Base-by-base conservation (phyloP, 2,888 invertebrate genomes). In the Esperia sulphurella region DNA sequence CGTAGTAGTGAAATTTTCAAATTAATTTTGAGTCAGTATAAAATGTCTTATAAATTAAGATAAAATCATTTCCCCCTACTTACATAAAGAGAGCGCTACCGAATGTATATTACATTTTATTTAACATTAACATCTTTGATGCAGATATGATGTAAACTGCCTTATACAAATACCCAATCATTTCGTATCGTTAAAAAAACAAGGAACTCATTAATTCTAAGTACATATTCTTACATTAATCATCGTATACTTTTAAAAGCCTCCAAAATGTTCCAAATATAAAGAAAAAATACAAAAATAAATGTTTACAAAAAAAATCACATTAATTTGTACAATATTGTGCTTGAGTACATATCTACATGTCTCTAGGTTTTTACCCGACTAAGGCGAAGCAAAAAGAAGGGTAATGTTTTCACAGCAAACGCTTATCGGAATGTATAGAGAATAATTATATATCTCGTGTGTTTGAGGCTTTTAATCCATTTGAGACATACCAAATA, bases 181-280 rank as follows among this genome's bases (percentile, higher is more conserved):
- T 71, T 73, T 66, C 48, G 57, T 51, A 52, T 53, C 48, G 64
- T 67, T 65, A 70, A 69, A 72, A 71, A 76, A 79, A 68, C 71
- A 77, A 86, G 86, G 86, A 86, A 87, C 86, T 83, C 70, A 72
- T 83, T 80, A 86, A 59, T 79, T 75, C 87, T 89, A 88, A 89
- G 86, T 89, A 88, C 87, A 79, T 84, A 82, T 76, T 76, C 86
- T 85, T 84, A 88, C 65, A 81, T 79, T 84, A 77, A 74, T 74
- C 71, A 63, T 87, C 88, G 87, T 88, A 88, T 88, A 88, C 87
- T 80, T 84, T 51, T 81, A 85, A 82, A 88, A 88, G 88, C 89
- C 89, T 89, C 89, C 83, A 89, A 82, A 83, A 73, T 71, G 74
- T 78, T 71, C 68, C 73, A 79, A 82, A 75, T 70, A 63, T 73